phyloP scores from a whole-genome alignment of 2,113 vertebrate genomes.

The Australoheros scitulus region DNA sequence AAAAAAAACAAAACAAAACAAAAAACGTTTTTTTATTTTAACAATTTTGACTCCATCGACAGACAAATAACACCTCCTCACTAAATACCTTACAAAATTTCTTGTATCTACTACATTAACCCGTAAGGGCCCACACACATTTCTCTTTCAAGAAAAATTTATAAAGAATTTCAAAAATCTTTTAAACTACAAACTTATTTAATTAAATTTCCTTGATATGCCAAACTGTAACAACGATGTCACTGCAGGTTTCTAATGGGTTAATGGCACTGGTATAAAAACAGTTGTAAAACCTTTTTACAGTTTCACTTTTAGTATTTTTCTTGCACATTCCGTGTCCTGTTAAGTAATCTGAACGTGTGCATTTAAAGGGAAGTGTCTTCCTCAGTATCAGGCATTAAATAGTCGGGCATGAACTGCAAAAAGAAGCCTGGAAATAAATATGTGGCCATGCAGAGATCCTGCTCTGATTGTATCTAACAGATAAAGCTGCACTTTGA shows the following conservation, averaged over 20 bases:
- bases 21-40: no score
- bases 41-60: no score
- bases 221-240: no score
- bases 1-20: no score
- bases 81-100: not conserved
- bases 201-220: no score
- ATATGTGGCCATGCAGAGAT: not conserved
- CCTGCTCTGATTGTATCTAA: accelerated
- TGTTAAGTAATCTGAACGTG: not conserved
- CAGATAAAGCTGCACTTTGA: not conserved
- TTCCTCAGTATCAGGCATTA: not conserved
- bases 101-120: not conserved
- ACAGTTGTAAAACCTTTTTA: not conserved
- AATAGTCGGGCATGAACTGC: no score
- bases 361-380: not conserved
- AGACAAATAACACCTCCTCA: not conserved
- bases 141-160: no score
- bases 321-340: not conserved
- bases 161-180: no score
- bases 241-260: no score
- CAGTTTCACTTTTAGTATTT: not conserved
- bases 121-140: no score
- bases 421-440: not conserved
- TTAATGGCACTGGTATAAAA: not conserved
- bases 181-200: no score